phyloP scores from a whole-genome alignment of 2,888 invertebrate species.

The Reticulitermes lucifugus region DNA sequence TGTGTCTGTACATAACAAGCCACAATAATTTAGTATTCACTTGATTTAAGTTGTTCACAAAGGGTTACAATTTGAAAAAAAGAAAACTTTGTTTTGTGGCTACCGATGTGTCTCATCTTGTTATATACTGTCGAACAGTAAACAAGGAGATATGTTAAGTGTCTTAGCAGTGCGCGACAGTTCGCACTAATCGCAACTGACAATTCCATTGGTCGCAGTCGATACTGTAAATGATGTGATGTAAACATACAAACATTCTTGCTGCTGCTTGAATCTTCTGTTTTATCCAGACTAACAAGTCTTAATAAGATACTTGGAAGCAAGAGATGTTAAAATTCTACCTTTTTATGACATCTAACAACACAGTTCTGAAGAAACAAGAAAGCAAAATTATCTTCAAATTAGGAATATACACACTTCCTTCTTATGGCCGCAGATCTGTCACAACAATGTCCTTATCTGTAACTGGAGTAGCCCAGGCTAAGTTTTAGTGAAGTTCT shows the following conservation, averaged over 20 bases:
- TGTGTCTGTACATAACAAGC: no score
- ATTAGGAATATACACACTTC: no score
- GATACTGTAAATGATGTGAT: not conserved
- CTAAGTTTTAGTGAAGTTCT: not conserved
- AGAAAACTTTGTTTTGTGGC: no score
- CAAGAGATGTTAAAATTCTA: not conserved
- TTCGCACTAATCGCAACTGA: constrained; percentile 9
- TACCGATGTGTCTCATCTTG: no score
- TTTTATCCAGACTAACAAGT: not conserved
- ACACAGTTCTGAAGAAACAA: no score
- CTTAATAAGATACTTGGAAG: not conserved
- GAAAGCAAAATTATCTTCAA: no score
- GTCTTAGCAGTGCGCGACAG: not conserved
- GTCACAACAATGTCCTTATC: not conserved
- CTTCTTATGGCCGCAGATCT: no score
- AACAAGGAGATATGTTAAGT: not conserved
- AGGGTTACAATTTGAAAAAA: no score
- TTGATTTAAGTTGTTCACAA: no score
- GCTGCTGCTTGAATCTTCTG: not conserved
- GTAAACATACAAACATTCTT: not conserved
- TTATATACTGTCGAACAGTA: no score
- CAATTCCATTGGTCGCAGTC: not conserved
- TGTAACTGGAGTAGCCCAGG: not conserved
- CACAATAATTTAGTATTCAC: no score
- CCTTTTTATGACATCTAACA: no score